Evolutionary conservation across 2,113 vertebrate species (phyloP).

Genomic region (Odobenus rosmarus): DNA sequence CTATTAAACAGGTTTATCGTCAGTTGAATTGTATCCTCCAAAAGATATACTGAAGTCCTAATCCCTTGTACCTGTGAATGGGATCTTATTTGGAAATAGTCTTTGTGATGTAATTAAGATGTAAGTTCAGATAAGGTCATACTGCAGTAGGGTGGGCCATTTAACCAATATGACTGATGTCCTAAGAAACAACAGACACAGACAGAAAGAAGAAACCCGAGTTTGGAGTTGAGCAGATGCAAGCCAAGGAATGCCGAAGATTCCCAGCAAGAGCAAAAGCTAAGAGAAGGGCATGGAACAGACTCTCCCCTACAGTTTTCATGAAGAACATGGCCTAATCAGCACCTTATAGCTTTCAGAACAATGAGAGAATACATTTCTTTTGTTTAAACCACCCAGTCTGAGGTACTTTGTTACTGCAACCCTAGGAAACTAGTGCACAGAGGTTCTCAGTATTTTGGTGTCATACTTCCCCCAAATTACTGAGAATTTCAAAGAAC

Average conservation of each 20-base stretch:
- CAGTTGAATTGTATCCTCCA: not conserved
- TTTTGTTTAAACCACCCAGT: not conserved
- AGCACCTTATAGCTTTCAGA: not conserved
- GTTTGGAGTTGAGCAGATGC: not conserved
- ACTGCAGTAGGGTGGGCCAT: accelerated
- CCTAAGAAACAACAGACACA: not conserved
- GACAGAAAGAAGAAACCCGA: not conserved
- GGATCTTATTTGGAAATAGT: not conserved
- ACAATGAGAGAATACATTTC: not conserved
- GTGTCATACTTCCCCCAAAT: not conserved
- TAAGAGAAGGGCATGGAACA: not conserved
- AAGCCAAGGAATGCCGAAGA: not conserved
- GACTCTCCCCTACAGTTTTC: not conserved
- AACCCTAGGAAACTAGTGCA: not conserved
- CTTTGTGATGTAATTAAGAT: not conserved
- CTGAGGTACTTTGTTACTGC: not conserved
- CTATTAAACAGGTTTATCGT: not conserved
- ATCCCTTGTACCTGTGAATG: not conserved
- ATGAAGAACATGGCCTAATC: accelerated
- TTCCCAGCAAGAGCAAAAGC: accelerated
- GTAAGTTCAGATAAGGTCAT: not conserved
- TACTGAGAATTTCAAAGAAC: not conserved
- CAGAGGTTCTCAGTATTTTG: not conserved
- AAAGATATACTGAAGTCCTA: not conserved
- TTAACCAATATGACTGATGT: not conserved